These are phyloP conservation scores for Scarus forsteni DNA, from an alignment of 2,797 vertebrate species.

Conservation along the genomic window DNA sequence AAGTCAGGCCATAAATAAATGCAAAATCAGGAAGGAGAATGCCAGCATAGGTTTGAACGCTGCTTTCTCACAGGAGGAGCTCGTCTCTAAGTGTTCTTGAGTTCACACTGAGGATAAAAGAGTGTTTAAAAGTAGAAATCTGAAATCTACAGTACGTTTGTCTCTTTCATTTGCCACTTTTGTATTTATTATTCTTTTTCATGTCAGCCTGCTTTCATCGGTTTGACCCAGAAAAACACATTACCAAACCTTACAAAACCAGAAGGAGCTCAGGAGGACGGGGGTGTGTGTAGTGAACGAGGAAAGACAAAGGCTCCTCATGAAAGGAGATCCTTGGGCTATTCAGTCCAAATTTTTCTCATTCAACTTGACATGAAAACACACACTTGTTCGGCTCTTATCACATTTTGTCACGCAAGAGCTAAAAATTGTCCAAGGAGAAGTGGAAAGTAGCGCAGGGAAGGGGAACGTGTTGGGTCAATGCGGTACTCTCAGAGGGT, in stretches of 20 bases:
- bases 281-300: not conserved
- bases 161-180: not conserved
- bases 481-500: slow-evolving; percentile 30
- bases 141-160: not conserved
- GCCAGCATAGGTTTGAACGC: not conserved
- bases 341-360: slow-evolving; percentile 6
- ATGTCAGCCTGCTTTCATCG: not conserved
- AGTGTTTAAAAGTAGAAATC: not conserved
- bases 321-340: slow-evolving; percentile 14
- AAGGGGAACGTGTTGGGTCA: slow-evolving; percentile 37
- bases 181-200: not conserved
- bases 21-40: slow-evolving; percentile 12
- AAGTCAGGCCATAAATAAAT: slow-evolving; percentile 40
- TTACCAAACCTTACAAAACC: not conserved
- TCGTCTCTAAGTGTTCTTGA: not conserved
- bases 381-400: not conserved
- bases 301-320: not conserved
- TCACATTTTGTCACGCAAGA: slow-evolving; percentile 1
- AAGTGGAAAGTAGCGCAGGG: slow-evolving; percentile 18
- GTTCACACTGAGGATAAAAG: not conserved
- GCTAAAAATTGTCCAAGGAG: slow-evolving; percentile 8
- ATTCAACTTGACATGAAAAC: slow-evolving; percentile 17
- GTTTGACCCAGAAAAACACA: not conserved
- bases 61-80: not conserved
- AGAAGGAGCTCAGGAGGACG: not conserved